Conservation (phyloP, 2,888 invertebrate species). For the Gari tellinella region DNA sequence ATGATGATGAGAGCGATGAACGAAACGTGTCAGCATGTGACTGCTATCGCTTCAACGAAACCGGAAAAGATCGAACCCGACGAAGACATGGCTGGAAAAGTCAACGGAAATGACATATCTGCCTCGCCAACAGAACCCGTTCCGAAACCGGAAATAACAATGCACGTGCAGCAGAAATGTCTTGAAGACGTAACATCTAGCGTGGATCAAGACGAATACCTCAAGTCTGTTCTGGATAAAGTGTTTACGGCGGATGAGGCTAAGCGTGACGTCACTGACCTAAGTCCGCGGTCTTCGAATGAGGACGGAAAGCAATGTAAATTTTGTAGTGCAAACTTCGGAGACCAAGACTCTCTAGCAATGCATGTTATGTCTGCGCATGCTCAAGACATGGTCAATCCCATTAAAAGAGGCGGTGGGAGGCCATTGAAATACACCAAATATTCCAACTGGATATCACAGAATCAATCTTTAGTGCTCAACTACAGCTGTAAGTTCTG, state of each 20-base stretch:
- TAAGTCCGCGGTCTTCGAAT: not conserved
- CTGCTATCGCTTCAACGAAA: not conserved
- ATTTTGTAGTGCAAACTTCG: slow-evolving; percentile 74
- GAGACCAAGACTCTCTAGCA: slow-evolving; percentile 79
- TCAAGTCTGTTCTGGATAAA: slow-evolving; percentile 59
- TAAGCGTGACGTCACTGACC: slow-evolving; percentile 3
- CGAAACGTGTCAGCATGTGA: slow-evolving; percentile 71
- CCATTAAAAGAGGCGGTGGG: slow-evolving; percentile 7
- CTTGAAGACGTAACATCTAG: slow-evolving; percentile 61
- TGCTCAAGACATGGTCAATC: slow-evolving; percentile 38
- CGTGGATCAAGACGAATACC: slow-evolving; percentile 66
- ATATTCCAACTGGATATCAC: not conserved
- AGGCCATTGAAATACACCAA: slow-evolving; percentile 1
- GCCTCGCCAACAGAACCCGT: not conserved
- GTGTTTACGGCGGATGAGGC: slow-evolving; percentile 26
- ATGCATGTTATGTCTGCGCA: slow-evolving; percentile 82
- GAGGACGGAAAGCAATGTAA: slow-evolving; percentile 58
- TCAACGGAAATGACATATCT: not conserved
- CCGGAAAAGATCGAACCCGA: slow-evolving; percentile 1
- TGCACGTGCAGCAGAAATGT: slow-evolving; percentile 22
- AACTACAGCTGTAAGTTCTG: slow-evolving; percentile 75
- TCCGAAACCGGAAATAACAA: not conserved
- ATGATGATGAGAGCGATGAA: slow-evolving; percentile 83
- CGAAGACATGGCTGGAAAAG: slow-evolving; percentile 6
- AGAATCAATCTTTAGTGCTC: not conserved